phyloP scores from a whole-genome alignment of 2,888 invertebrate genomes.

The Syritta pipiens region DNA sequence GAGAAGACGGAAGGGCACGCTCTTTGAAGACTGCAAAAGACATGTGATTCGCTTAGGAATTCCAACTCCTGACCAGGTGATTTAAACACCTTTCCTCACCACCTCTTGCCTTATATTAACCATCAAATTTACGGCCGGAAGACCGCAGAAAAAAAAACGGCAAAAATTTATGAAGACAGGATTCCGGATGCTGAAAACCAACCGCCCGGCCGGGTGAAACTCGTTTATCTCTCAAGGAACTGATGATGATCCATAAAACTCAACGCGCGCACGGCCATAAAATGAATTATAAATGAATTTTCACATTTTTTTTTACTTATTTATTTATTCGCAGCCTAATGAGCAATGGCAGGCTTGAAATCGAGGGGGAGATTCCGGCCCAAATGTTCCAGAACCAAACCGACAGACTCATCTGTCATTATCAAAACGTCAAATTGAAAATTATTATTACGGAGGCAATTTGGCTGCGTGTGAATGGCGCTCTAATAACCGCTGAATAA shows the following conservation, averaged over 20 bases:
- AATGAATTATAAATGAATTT: conserved; percentile 41
- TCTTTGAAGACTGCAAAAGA: too few relatives aligned
- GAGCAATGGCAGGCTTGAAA: neutral
- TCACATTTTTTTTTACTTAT: too few relatives aligned
- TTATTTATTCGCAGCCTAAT: too few relatives aligned
- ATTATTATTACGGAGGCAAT: neutral
- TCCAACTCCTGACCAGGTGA: too few relatives aligned
- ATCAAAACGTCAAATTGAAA: neutral
- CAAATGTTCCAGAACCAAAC: neutral
- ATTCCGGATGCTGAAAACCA: neutral
- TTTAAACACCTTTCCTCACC: neutral
- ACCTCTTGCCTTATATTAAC: neutral
- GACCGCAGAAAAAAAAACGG: neutral
- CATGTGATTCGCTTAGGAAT: too few relatives aligned
- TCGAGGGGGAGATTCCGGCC: neutral
- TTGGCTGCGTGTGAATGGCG: neutral
- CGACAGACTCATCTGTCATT: neutral
- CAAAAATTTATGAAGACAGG: conserved; percentile 8
- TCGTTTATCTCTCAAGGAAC: conserved; percentile 20
- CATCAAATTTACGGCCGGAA: neutral
- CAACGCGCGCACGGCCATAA: conserved; percentile 13
- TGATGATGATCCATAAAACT: conserved; percentile 27
- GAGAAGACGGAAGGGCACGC: too few relatives aligned
- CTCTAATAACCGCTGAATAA: neutral
- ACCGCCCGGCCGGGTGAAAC: conserved; percentile 7